Conservation (phyloP, 2,113 vertebrate genomes). For the Entosphenus tridentatus region DNA sequence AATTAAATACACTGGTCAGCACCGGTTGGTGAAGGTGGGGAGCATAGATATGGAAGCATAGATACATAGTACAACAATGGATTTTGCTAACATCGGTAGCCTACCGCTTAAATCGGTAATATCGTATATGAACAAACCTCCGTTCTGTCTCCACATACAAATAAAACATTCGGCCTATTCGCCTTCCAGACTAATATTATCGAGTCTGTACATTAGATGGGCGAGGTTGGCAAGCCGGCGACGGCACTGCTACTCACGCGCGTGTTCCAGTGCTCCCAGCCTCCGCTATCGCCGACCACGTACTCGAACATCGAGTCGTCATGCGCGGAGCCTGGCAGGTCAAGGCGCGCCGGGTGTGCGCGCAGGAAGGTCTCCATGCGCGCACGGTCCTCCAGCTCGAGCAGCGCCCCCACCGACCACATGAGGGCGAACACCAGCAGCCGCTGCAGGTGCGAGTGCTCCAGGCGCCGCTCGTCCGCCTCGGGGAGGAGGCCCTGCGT, state of each 20-base stretch:
- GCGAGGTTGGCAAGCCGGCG: too few species aligned
- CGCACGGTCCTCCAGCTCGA: constrained; percentile 37
- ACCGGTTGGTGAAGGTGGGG: too few species aligned
- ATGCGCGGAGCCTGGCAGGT: constrained; percentile 27
- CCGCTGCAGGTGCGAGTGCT: constrained; percentile 20
- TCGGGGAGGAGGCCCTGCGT: constrained; percentile 31
- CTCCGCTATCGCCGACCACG: constrained; percentile 23
- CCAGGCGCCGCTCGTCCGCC: constrained; percentile 23
- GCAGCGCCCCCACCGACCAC: constrained; percentile 43
- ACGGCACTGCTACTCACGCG: constrained; percentile 18
- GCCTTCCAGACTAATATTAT: too few species aligned
- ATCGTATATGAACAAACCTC: too few species aligned
- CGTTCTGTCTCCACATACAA: too few species aligned
- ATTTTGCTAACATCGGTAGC: too few species aligned
- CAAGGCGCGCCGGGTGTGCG: constrained; percentile 20
- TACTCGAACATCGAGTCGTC: constrained; percentile 49
- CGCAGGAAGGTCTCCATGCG: constrained; percentile 41
- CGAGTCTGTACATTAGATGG: too few species aligned
- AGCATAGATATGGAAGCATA: too few species aligned
- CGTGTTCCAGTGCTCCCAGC: constrained; percentile 45
- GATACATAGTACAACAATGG: too few species aligned
- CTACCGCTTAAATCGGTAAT: too few species aligned
- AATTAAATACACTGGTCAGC: too few species aligned
- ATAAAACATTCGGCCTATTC: too few species aligned
- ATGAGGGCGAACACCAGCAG: constrained; percentile 39